phyloP scores from a whole-genome alignment of 2,113 vertebrate species.

The Oryzias curvinotus region DNA sequence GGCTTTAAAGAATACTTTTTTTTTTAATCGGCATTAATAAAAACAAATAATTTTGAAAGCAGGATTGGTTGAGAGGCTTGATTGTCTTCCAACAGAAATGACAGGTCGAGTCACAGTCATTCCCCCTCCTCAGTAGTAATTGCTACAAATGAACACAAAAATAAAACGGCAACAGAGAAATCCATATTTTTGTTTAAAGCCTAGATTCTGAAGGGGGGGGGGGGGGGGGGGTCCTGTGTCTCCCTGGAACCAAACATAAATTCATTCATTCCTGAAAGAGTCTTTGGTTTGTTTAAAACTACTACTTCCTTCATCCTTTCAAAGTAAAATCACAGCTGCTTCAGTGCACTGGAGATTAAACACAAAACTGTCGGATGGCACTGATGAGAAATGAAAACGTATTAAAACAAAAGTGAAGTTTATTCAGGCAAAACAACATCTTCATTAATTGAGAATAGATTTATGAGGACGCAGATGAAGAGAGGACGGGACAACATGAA shows the following conservation, averaged over 20 bases:
- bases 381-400: background rate
- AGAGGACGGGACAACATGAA: background rate
- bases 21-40: slow-evolving; percentile 29
- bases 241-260: slow-evolving; percentile 18
- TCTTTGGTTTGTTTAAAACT: slow-evolving; percentile 22
- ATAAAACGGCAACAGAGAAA: slow-evolving; percentile 5
- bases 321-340: slow-evolving; percentile 23
- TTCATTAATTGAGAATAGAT: background rate
- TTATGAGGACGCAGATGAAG: background rate
- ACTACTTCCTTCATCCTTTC: slow-evolving; percentile 11
- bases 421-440: background rate
- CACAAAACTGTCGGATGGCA: slow-evolving; percentile 5
- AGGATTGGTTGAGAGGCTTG: background rate
- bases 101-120: slow-evolving; percentile 36
- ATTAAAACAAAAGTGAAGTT: slow-evolving; percentile 9
- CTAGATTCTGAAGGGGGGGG: slow-evolving; percentile 20
- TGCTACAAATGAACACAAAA: background rate
- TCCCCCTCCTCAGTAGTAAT: slow-evolving; percentile 37
- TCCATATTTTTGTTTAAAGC: slow-evolving; percentile 21
- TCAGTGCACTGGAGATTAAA: slow-evolving; percentile 69
- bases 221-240: slow-evolving; percentile 18
- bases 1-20: slow-evolving; percentile 31
- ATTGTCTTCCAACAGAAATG: slow-evolving; percentile 40
- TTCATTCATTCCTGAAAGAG: slow-evolving; percentile 8
- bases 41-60: slow-evolving; percentile 5